Base-by-base conservation (phyloP, 2,113 vertebrate species). In the Callipepla squamata region DNA sequence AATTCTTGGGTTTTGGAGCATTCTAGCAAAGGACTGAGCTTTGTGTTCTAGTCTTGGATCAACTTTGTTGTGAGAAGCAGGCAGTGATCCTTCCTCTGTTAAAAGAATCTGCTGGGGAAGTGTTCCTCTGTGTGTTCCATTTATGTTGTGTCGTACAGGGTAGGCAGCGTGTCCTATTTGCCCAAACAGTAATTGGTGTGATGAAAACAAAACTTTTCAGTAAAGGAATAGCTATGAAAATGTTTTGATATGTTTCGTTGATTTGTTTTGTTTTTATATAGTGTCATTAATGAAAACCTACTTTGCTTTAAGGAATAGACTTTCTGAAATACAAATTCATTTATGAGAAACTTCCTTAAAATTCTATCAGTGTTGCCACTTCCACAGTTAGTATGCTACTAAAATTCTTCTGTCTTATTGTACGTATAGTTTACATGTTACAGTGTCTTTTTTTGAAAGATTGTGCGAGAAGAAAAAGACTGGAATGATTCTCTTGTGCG, bases 21-120 rank as follows among this genome's bases (percentile, higher is more conserved):
- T 63, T 7, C n/a, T 61, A 34, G 38, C 13, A 20, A 48, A 51
- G 47, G 48, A 11, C 36, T 14, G 63, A 36, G 42, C 51, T 67
- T 26, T 34, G 57, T 53, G 17, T 36, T 58, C 9, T 1, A 0
- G 16, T 12, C 36, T 58, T 38, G 21, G 42, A 15, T 75, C 36
- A 15, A 1, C 17, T 23, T 5, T 7, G 11, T 26, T 11, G 2
- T 30, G 51, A 4, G 1, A 26, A 22, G 44, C 0, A 0, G 28
- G 30, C 66, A 21, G 3, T 0, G 2, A 1, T 21, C n/a, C 11
- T 9, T 40, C 6, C 32, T 32, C 38, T 15, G 21, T 36, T n/a
- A 10, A 2, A 26, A 45, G 6, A 1, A 12, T 34, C 12, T 13
- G 23, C 45, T 4, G 11, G 25, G 48, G 21, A 18, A 1, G 1